These are phyloP conservation scores for Chromobotia macracanthus DNA, from an alignment of 2,797 vertebrate species.

Conservation along the genomic window DNA sequence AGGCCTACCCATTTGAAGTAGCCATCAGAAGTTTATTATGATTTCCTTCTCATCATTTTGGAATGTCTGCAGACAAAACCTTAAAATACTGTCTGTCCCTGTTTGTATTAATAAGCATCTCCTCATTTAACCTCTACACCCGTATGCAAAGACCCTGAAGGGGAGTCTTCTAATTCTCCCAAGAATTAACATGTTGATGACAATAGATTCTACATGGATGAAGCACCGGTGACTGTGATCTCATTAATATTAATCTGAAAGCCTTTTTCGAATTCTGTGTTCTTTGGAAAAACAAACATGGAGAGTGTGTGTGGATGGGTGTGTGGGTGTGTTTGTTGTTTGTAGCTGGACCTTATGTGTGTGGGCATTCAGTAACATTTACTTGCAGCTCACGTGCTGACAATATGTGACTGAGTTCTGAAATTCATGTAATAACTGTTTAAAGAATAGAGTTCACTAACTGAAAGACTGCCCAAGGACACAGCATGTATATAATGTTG, in stretches of 20 bases:
- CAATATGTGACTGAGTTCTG: constrained; percentile 24
- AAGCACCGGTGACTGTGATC: not conserved
- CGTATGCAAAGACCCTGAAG: not conserved
- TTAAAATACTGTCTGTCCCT: not conserved
- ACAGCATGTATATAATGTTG: not conserved
- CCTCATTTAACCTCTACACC: constrained; percentile 28
- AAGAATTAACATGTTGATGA: constrained; percentile 14
- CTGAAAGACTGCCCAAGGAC: not conserved
- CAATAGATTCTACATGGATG: not conserved
- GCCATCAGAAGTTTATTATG: not conserved
- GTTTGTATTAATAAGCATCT: not conserved
- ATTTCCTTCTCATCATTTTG: not conserved
- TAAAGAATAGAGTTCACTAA: not conserved
- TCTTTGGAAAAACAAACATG: constrained; percentile 3
- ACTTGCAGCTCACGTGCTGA: constrained; percentile 20
- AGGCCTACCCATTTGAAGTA: not conserved
- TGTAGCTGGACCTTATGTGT: constrained; percentile 27
- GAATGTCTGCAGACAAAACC: not conserved
- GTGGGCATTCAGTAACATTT: constrained; percentile 23
- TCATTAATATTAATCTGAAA: constrained; percentile 4
- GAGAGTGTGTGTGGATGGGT: not conserved
- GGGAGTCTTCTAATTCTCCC: constrained; percentile 3
- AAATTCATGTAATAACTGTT: not conserved
- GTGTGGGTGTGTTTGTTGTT: constrained; percentile 4
- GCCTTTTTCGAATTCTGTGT: not conserved